Percentiles rank a stretch among this genome's conserved stretches.
Evolutionary conservation across 2,797 vertebrate species (phyloP).

Genomic region (Urocyon cinereoargenteus): DNA sequence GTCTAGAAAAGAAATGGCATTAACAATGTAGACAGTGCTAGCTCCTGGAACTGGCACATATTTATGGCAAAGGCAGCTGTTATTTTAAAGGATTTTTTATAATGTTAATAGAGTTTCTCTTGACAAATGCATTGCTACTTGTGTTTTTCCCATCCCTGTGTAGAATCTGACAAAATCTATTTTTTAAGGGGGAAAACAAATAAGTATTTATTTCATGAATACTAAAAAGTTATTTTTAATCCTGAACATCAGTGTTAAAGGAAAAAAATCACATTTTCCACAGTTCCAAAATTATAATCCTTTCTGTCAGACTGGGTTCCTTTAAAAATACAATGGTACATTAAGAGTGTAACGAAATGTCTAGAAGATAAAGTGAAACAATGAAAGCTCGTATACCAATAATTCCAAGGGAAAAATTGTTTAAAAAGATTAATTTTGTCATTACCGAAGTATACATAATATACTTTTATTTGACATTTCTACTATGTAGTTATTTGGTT

Average conservation of each 20-base stretch:
- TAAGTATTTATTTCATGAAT: constrained; percentile 57
- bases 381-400: constrained; percentile 52
- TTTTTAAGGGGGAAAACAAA: constrained; percentile 58
- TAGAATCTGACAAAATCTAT: constrained; percentile 69
- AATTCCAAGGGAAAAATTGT: constrained; percentile 54
- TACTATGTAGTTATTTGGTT: neutral
- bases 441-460: constrained; percentile 41
- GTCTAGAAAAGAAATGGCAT: constrained; percentile 62
- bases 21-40: constrained; percentile 5
- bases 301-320: constrained; percentile 22
- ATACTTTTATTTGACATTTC: constrained; percentile 41
- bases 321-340: constrained; percentile 57
- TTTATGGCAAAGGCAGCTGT: constrained; percentile 63
- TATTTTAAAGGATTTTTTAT: constrained; percentile 37
- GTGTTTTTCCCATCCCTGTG: constrained; percentile 50
- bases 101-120: constrained; percentile 42
- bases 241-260: constrained; percentile 11
- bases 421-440: constrained; percentile 65
- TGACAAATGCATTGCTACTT: constrained; percentile 35
- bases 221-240: constrained; percentile 43
- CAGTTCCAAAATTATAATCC: constrained; percentile 44
- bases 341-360: constrained; percentile 40
- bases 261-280: neutral
- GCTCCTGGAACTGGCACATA: constrained; percentile 75
- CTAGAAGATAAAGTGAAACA: constrained; percentile 65